Base-by-base conservation (phyloP, 2,113 vertebrate species). In the Myxocyprinus asiaticus region DNA sequence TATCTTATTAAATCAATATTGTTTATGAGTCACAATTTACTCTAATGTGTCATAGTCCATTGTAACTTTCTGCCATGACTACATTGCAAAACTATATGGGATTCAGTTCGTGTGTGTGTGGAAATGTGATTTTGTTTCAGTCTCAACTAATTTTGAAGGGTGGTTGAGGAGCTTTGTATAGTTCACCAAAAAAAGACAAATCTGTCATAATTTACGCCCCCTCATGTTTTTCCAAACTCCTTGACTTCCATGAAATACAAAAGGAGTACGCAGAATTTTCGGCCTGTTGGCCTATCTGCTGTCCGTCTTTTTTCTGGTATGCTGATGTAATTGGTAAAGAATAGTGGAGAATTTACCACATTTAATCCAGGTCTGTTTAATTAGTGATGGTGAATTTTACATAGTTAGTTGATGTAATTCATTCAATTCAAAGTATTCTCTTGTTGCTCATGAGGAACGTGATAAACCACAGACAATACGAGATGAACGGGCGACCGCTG, bases 391-490 rank as follows among this genome's bases (percentile, higher is more conserved):
- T 73, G 22, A 62, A 73, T 67, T 48, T 47, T n/a, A 50, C 62
- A 45, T 53, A 79, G 76, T 62, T 55, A 55, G 33, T 17, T 58
- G 8, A 17, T 4, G 11, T 50, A 69, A 14, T 53, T 59, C 11
- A 50, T 6, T 33, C 22, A 42, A 65, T 47, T 48, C 67, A 78
- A 76, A 47, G 43, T 50, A 56, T 64, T 65, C 51, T 50, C 15
- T 42, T 53, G 45, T 8, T 43, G 15, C 6, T 81, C 72, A 45
- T 14, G 45, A 33, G 56, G 63, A 77, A 78, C 7, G 47, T 82
- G 77, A 82, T 73, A 77, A 86, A 86, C 58, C 62, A 59, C 67
- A 80, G 48, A 59, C 48, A 66, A 56, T 44, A 14, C 42, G 56
- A 73, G 42, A 65, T 22, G 45, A 79, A 50, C 61, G 8, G 65